Conservation (phyloP, 2,888 invertebrate species). For the Minunthozetes semirufus region DNA sequence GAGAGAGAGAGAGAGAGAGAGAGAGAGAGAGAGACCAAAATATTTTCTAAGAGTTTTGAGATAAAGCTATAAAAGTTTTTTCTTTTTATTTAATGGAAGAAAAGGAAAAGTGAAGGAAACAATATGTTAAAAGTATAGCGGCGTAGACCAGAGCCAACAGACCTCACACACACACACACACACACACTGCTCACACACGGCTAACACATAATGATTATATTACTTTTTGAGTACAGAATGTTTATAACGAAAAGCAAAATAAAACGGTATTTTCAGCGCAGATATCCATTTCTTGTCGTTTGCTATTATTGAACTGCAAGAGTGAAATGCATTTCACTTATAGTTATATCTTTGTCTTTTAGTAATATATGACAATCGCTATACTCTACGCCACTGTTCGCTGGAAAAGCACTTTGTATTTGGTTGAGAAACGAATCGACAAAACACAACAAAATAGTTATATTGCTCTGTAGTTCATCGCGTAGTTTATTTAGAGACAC, state of each 20-base stretch:
- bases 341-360: conserved; percentile 13
- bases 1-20: background rate
- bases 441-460: conserved; percentile 8
- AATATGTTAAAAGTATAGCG: conserved; percentile 20
- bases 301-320: conserved; percentile 14
- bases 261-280: conserved; percentile 13
- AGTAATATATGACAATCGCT: background rate
- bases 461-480: background rate
- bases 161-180: too few species aligned
- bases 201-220: conserved; percentile 22
- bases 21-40: background rate
- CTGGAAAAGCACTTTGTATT: conserved; percentile 7
- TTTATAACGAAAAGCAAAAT: conserved; percentile 17
- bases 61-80: conserved; percentile 29
- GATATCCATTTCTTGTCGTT: conserved; percentile 12
- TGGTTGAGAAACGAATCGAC: conserved; percentile 5
- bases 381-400: conserved; percentile 13
- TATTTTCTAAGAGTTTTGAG: conserved; percentile 3
- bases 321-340: conserved; percentile 5
- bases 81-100: conserved; percentile 25
- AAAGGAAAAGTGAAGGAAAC: conserved; percentile 17
- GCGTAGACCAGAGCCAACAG: background rate
- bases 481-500: background rate
- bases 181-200: background rate
- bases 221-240: conserved; percentile 12